Evolutionary conservation across 2,113 vertebrate genomes (phyloP), one percentile per base, ranked within the genome.

Genomic region (Ceuthmochares aereus): DNA sequence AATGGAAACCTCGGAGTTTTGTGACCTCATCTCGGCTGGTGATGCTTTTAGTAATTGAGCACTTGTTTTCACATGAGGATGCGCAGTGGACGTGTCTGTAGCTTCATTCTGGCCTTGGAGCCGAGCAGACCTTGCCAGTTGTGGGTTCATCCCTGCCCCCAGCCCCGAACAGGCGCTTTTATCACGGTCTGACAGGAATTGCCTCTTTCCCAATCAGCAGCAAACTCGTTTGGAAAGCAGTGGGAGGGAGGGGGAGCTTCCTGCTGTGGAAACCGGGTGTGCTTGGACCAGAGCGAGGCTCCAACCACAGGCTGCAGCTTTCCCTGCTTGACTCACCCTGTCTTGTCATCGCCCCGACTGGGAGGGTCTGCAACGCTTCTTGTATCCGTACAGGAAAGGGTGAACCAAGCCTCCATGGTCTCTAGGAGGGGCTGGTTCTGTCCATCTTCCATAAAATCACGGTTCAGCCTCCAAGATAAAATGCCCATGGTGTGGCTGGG

Each of bases 51-150:
- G 30, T 12, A 1, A 18, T 1, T 1, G 10, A 9, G 34, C 12
- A 27, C 21, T 52, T 2, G 7, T 37, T 16, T 34, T 7, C 8
- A 45, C 72, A 17, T 52, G 45, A 15, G 14, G 14, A 43, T 2
- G 1, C 2, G 3, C 1, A 1, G 12, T 2, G 13, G 26, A 32
- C 18, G 2, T 21, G 2, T 52, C 45, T 0, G 2, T 10, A 6
- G 37, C 58, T 30, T 9, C 27, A 2, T 25, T 32, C 23, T 15
- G 3, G 25, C 51, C 49, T 37, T 1, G 4, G 74, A 54, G 64
- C 58, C 0, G 12, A 13, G 34, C 47, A 26, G 30, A 13, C 30
- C 55, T 45, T 43, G 0, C 9, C 58, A 4, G 30, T 64, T 10
- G 7, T 6, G 0, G 4, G 10, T 17, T 21, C 60, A 1, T 36